phyloP scores from a whole-genome alignment of 2,113 vertebrate species.

The human (Homo sapiens) region DNA sequence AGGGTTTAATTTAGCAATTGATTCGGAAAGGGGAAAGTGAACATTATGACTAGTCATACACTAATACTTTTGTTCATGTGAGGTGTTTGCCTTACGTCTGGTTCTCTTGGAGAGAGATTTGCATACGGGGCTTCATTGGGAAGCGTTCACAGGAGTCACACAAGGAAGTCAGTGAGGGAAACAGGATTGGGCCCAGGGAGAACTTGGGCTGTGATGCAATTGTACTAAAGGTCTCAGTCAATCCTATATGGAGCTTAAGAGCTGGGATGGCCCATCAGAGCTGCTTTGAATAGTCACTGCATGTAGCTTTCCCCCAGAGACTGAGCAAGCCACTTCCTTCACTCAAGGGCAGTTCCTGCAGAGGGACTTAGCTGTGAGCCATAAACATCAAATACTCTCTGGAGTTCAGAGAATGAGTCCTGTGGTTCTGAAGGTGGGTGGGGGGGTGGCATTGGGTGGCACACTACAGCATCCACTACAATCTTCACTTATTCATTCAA shows the following conservation, averaged over 20 bases:
- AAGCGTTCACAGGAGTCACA: neutral
- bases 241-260: neutral
- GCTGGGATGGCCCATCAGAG: neutral
- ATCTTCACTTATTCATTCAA: neutral
- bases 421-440: neutral
- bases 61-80: accelerated
- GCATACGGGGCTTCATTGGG: accelerated
- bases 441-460: too few species aligned
- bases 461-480: neutral
- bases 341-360: neutral
- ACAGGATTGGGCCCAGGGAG: neutral
- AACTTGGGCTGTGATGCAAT: accelerated
- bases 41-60: accelerated
- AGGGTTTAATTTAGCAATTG: neutral
- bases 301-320: neutral
- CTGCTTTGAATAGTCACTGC: neutral
- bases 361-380: neutral
- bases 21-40: too few species aligned
- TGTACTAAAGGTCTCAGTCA: neutral
- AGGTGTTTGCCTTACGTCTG: too few species aligned
- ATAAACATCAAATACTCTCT: neutral
- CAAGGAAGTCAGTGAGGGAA: neutral
- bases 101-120: neutral
- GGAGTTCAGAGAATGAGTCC: neutral
- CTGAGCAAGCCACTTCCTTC: neutral